Conservation (phyloP, 2,888 invertebrate genomes). For the Keiferia lycopersicella region DNA sequence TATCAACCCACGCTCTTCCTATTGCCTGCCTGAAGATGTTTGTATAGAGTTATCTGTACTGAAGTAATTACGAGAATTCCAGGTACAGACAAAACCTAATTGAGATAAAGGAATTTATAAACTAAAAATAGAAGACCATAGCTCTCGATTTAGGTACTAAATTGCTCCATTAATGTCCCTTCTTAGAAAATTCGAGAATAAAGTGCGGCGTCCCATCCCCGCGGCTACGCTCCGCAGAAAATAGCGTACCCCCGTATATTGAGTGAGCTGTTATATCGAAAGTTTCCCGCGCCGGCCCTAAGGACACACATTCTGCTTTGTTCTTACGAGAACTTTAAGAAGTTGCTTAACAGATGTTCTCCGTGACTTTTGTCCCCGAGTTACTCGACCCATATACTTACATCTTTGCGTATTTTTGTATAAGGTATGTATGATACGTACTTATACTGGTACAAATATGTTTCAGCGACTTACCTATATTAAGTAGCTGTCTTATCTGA, state of each 20-base stretch:
- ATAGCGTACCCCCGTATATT: constrained; percentile 43
- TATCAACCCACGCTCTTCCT: background rate
- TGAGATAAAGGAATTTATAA: background rate
- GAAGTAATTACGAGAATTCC: background rate
- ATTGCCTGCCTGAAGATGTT: background rate
- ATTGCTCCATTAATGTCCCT: constrained; percentile 9
- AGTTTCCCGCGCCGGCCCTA: constrained; percentile 57
- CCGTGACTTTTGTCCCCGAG: constrained; percentile 63
- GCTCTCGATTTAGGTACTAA: background rate
- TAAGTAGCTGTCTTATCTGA: too few species aligned
- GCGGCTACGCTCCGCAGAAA: constrained; percentile 25
- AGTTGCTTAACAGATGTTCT: constrained; percentile 73
- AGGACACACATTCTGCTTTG: constrained; percentile 68
- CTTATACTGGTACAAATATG: too few species aligned
- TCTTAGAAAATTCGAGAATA: constrained; percentile 14
- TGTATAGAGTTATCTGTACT: background rate
- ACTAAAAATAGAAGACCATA: background rate
- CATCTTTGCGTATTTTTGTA: constrained; percentile 47
- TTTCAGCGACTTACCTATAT: too few species aligned
- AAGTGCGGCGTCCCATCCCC: constrained; percentile 14
- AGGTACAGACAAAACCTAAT: background rate
- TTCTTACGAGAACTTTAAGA: constrained; percentile 66
- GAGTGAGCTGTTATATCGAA: constrained; percentile 63
- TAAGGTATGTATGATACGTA: constrained; percentile 23
- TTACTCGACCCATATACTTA: constrained; percentile 47